phyloP scores from a whole-genome alignment of 2,797 vertebrate species.

The Poeciliopsis gracilis region DNA sequence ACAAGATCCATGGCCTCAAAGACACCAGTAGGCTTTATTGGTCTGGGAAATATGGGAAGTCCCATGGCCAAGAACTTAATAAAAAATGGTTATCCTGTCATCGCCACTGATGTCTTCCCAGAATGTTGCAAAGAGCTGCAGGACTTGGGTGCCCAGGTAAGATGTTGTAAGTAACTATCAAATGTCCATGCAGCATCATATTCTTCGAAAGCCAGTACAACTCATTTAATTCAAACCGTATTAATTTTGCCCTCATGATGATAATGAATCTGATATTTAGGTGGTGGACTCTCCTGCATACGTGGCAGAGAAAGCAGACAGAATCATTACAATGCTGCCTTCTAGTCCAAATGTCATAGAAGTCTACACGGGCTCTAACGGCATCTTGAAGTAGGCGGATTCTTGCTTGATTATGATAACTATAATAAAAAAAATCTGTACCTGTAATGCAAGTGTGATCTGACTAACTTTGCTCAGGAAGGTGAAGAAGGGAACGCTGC shows the following conservation, averaged over 20 bases:
- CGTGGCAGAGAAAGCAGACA: conserved; percentile 94
- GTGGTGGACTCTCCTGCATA: conserved; percentile 92
- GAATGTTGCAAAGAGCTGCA: conserved; percentile 94
- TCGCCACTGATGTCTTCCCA: conserved; percentile 93
- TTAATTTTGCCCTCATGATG: conserved; percentile 1
- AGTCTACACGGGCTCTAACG: conserved; percentile 91
- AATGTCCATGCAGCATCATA: background rate
- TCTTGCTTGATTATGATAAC: background rate
- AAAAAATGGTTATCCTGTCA: conserved; percentile 94
- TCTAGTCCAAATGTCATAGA: conserved; percentile 92
- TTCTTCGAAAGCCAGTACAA: background rate
- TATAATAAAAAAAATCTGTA: background rate
- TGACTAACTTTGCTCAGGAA: conserved; percentile 79
- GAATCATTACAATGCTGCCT: conserved; percentile 98
- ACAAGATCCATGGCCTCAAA: conserved; percentile 96
- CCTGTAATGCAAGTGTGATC: background rate
- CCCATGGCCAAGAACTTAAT: conserved; percentile 98
- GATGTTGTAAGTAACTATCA: background rate
- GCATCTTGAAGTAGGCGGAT: conserved; percentile 85
- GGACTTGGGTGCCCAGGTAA: conserved; percentile 93
- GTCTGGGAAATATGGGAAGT: conserved; percentile 97
- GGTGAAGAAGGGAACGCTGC: conserved; percentile 95
- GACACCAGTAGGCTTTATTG: conserved; percentile 95
- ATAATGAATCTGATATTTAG: conserved; percentile 66
- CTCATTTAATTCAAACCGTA: background rate